Conservation (phyloP, 2,888 invertebrate species). For the Cryptocephalus moraei region DNA sequence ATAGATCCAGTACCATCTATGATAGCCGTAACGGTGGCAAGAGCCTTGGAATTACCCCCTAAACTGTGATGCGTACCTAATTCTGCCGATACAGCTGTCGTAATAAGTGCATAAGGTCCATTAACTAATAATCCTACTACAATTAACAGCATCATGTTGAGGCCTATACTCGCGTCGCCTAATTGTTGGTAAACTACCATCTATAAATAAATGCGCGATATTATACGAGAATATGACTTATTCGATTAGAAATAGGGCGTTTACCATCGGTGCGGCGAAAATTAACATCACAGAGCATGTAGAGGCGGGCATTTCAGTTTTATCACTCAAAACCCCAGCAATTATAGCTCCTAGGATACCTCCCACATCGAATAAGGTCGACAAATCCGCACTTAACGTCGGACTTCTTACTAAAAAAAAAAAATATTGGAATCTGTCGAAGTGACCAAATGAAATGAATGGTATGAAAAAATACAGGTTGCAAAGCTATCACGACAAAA, state of each 20-base stretch:
- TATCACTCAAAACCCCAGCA: constrained; percentile 80
- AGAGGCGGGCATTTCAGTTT: constrained; percentile 72
- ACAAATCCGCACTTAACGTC: constrained; percentile 62
- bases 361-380: constrained; percentile 79
- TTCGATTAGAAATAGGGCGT: not conserved
- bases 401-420: constrained; percentile 47
- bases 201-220: constrained; percentile 40
- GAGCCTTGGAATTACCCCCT: constrained; percentile 74
- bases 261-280: constrained; percentile 72
- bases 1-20: constrained; percentile 94
- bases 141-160: constrained; percentile 60
- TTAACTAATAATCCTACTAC: constrained; percentile 78
- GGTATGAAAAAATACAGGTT: too few species aligned
- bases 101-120: constrained; percentile 93
- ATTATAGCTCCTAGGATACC: constrained; percentile 83
- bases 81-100: constrained; percentile 93
- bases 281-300: constrained; percentile 76
- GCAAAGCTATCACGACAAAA: too few species aligned
- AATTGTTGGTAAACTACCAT: constrained; percentile 68
- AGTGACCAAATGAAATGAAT: too few species aligned
- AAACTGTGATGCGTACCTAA: constrained; percentile 77
- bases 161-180: constrained; percentile 43
- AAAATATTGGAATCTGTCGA: too few species aligned
- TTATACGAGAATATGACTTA: too few species aligned
- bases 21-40: constrained; percentile 95